phyloP scores from a whole-genome alignment of 2,888 invertebrate species.

The Epirrhoe alternata region DNA sequence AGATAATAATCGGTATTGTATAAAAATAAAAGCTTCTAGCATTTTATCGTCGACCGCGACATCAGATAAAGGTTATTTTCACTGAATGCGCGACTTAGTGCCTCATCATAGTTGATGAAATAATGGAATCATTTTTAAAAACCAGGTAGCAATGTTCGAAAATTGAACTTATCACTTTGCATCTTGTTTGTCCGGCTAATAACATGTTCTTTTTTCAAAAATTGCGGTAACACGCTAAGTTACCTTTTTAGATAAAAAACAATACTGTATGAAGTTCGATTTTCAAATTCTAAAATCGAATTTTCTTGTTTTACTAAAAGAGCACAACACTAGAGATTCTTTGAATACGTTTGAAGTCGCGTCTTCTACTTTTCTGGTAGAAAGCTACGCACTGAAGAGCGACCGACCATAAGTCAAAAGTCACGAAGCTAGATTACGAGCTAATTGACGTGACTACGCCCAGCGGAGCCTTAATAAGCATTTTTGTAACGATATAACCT shows the following conservation, averaged over 20 bases:
- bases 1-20: slow-evolving; percentile 64
- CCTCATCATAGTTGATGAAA: not conserved
- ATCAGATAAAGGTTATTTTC: not conserved
- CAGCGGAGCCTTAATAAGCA: slow-evolving; percentile 76
- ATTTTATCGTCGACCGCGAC: slow-evolving; percentile 19
- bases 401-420: slow-evolving; percentile 78
- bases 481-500: slow-evolving; percentile 78
- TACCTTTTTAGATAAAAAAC: no score
- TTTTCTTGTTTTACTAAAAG: not conserved
- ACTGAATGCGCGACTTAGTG: slow-evolving; percentile 9
- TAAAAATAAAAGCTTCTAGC: slow-evolving; percentile 37
- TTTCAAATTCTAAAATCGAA: not conserved
- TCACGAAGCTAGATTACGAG: slow-evolving; percentile 76
- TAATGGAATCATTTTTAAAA: not conserved
- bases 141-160: not conserved
- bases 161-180: not conserved
- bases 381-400: slow-evolving; percentile 72
- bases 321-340: not conserved
- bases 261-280: not conserved
- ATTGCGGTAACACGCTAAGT: no score
- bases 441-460: slow-evolving; percentile 80
- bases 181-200: not conserved
- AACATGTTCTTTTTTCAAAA: no score
- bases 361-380: slow-evolving; percentile 18
- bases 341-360: slow-evolving; percentile 17